phyloP scores from a whole-genome alignment of 2,113 vertebrate genomes.

The Amazona guildingii region DNA sequence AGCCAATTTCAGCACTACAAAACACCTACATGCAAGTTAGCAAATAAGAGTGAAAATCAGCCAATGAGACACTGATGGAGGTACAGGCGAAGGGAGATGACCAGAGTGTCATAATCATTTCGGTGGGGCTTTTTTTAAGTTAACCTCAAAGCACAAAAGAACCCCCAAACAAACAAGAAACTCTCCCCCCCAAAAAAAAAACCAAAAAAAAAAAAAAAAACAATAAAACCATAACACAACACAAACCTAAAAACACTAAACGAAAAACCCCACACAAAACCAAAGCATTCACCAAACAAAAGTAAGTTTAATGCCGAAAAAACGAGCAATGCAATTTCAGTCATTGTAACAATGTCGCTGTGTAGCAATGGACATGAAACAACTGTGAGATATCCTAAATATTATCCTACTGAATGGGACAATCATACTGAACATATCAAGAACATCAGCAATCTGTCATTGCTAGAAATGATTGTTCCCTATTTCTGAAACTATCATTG shows the following conservation, averaged over 20 bases:
- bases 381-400: background rate
- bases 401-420: background rate
- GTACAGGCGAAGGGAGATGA: fast-evolving
- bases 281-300: background rate
- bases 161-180: background rate
- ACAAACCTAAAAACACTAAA: background rate
- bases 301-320: background rate
- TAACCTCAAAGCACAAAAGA: background rate
- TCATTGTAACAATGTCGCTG: background rate
- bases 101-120: fast-evolving
- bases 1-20: background rate
- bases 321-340: background rate
- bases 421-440: background rate
- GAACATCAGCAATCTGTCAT: background rate
- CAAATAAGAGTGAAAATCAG: background rate
- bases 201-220: too few species aligned
- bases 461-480: background rate
- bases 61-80: background rate
- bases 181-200: too few species aligned
- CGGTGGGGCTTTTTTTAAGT: background rate
- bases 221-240: too few species aligned
- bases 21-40: background rate
- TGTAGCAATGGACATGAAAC: background rate
- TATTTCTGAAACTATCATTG: background rate
- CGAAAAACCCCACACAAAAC: background rate